Base-by-base conservation (phyloP, 2,113 vertebrate species). In the Phrynosoma platyrhinos region DNA sequence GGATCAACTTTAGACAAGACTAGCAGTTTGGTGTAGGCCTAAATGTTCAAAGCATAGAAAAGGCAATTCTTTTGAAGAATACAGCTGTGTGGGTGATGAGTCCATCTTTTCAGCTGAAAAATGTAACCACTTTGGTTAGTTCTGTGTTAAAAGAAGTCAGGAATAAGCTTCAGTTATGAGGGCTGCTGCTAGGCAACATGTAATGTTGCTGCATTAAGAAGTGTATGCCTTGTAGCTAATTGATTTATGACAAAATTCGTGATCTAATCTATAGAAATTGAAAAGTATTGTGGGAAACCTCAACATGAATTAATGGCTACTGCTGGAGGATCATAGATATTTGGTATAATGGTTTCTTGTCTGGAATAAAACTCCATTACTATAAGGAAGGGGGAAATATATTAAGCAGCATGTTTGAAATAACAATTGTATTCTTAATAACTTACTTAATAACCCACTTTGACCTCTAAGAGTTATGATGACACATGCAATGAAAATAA, bases 131-230 rank as follows among this genome's bases (percentile, higher is more conserved):
- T 80, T 25, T 1, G 2, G 80, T 87, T 92, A 75, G 27, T 88
- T 83, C 88, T 81, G 90, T 84, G 86, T 96, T 96, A 96, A 95
- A 91, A 72, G 36, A 74, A 96, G 93, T 79, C 76, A 90, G 94
- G 94, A 88, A 91, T 90, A 90, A 91, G 25, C 84, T 78, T 1
- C 0, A 78, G 32, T 40, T 87, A 87, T 64, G 79, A 77, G 77
- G 79, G 86, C 40, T 93, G 94, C 96, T 96, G 95, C 95, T 96
- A 96, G 93, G 96, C 94, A 97, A 96, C 95, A 90, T 92, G 74
- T 77, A 92, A 93, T 82, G 91, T 92, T 94, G 42, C 87, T 82
- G 68, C 88, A 83, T 91, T 94, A 75, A 88, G 93, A 94, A 92
- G 84, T 94, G 91, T 82, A 90, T 81, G 47, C 64, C 87, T 86